Evolutionary conservation across 2,888 invertebrate genomes (phyloP), one percentile per base, ranked within the genome.

Genomic region (Troilus luridus): DNA sequence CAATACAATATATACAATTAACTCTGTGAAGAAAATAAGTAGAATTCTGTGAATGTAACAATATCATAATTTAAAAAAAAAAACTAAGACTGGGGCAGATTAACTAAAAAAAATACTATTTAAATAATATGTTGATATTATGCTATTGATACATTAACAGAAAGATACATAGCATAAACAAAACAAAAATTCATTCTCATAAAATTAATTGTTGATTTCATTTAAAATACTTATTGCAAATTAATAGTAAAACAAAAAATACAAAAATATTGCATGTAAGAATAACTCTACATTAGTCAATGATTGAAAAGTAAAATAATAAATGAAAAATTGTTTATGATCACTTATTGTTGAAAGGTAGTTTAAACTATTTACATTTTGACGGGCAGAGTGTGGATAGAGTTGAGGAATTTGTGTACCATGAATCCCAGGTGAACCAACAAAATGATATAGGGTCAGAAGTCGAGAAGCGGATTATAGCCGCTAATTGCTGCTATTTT

Each of bases 121-220:
- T 5, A 24, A 67, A 12, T 12, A 24, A 67, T 67, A 67, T 12
- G 5, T 67, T 24, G 6, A 24, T 12, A 1, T 77, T 41, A 41
- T 77, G 17, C 72, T 17, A 41, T 17, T 77, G 7, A 77, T 77
- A 41, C 27, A 17, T 27, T 77, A 7, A 41, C 27, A 77, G 72
- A 27, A 77, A 77, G 7, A 41, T 19, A 17, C 9, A 17, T 17
- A 72, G 24, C 12, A 5, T 62, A 19, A 62, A 67, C 10, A n/a
- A 10, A 27, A 72, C 27, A 14, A 77, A 27, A 27, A 41, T 77
- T 77, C 72, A 77, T 77, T 77, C 72, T 77, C 41, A 41, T 77
- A 77, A 77, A 77, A 77, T 77, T 41, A 19, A 77, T 41, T 77
- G 72, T 77, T 77, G 72, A 77, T 77, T 67, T 67, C 24, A 24